phyloP scores from a whole-genome alignment of 2,888 invertebrate genomes.

The Leptinotarsa haldemani region DNA sequence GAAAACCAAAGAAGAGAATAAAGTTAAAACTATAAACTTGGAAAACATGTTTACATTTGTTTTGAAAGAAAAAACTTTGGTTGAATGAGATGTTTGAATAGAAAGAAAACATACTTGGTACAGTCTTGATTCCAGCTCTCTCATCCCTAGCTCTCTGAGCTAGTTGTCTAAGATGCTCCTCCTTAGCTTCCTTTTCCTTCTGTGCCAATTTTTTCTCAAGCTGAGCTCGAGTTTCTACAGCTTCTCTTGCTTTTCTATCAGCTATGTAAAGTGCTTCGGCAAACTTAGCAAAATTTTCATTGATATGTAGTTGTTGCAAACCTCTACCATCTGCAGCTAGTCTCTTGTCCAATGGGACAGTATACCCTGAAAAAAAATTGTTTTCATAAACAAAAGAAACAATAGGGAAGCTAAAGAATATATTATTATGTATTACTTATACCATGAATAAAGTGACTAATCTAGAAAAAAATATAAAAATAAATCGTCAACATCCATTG shows the following conservation, averaged over 20 bases:
- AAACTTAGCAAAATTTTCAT: constrained; percentile 98
- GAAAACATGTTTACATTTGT: too few relatives aligned
- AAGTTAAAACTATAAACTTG: too few relatives aligned
- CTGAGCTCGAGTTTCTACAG: constrained; percentile 96
- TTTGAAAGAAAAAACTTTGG: too few relatives aligned
- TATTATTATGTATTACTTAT: too few relatives aligned
- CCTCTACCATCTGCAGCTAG: constrained; percentile 98
- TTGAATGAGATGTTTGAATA: too few relatives aligned
- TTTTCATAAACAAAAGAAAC: too few relatives aligned
- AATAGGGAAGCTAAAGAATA: too few relatives aligned
- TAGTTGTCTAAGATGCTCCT: constrained; percentile 91
- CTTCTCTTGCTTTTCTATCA: constrained; percentile 94
- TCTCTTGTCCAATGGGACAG: constrained; percentile 97
- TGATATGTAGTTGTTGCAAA: constrained; percentile 96
- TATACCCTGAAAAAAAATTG: constrained; percentile 73
- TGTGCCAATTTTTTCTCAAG: constrained; percentile 96
- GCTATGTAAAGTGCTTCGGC: constrained; percentile 98
- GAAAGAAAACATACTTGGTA: constrained; percentile 31
- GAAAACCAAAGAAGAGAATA: too few relatives aligned
- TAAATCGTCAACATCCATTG: too few relatives aligned
- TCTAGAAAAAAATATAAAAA: too few relatives aligned
- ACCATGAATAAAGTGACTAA: too few relatives aligned
- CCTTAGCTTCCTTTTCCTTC: constrained; percentile 97
- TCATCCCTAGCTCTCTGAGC: constrained; percentile 97
- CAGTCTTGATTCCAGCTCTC: constrained; percentile 81